Evolutionary conservation across 2,113 vertebrate species (phyloP), one percentile per base, ranked within the genome.

Genomic region (Aplodontia rufa): DNA sequence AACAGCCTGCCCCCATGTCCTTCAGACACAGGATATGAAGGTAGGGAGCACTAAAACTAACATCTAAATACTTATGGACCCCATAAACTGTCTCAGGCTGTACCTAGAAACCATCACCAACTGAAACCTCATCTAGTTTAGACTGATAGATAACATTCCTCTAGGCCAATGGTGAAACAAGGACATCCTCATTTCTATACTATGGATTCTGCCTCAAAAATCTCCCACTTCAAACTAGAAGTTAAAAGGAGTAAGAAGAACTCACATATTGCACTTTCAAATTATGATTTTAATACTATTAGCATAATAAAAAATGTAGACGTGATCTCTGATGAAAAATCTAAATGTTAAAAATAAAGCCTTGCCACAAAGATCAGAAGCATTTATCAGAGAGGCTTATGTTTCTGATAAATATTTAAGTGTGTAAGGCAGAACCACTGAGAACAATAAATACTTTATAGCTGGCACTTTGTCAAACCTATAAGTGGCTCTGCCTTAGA

Each of bases 381-480:
- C 98, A 98, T 98, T 98, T 98, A 98, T 98, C 97, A 97, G 85
- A 98, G 97, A 98, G 98, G 98, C 98, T 99, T 98, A 98, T 98
- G 98, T 99, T 99, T 98, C 98, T 98, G 98, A 99, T 99, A 99
- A 99, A 99, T 99, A 98, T 98, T 98, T 98, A 98, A 99, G 98
- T 97, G 98, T 98, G 96, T 45, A 96, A 98, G 97, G 98, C 98
- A 99, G 98, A 98, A 98, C 98, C 98, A 98, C 98, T 74, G 98
- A 99, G 98, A 98, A 98, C 98, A 98, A 99, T 99, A 99, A 99
- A 99, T 99, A 99, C 99, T 99, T 99, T 99, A 99, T 98, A 98
- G 98, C 98, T 98, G 98, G 99, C 99, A 99, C 99, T 99, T 99
- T 99, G 99, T 99, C 99, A 99, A 98, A 98, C 98, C 97, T 98